A percentile compares a stretch with the other conserved stretches of the same genome.
Conservation (phyloP, 2,797 vertebrate genomes). For the Halcyon badia region DNA sequence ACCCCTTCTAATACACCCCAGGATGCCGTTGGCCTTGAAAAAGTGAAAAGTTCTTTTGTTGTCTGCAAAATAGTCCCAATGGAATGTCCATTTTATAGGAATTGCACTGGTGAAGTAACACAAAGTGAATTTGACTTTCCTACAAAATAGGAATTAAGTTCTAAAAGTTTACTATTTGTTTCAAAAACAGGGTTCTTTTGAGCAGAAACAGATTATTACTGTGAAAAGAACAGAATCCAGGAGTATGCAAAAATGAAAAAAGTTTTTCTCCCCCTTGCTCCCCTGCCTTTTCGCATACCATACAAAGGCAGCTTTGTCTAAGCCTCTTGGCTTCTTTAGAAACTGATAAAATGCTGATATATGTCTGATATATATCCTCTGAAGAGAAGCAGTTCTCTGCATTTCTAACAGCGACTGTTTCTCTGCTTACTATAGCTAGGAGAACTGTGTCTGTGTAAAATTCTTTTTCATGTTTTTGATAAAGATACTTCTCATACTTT, state of each 20-base stretch:
- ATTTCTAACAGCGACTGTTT: neutral
- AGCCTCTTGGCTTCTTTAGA: neutral
- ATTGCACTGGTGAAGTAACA: neutral
- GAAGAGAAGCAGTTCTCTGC: neutral
- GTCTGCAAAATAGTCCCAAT: neutral
- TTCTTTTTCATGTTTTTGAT: neutral
- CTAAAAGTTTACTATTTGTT: neutral
- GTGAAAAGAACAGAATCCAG: neutral
- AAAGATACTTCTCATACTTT: neutral
- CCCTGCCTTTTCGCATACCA: neutral
- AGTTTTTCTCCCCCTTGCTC: accelerated
- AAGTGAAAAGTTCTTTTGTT: neutral
- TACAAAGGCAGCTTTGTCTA: neutral
- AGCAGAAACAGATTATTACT: neutral
- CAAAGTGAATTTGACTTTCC: neutral
- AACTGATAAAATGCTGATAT: neutral
- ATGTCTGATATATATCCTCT: neutral
- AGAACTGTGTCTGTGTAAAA: neutral
- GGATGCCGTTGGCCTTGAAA: too few relatives aligned
- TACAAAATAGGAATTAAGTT: neutral
- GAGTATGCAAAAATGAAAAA: neutral
- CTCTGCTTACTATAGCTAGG: neutral
- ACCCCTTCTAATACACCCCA: too few relatives aligned
- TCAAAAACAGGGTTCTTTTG: neutral
- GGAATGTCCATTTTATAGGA: neutral